Base-by-base conservation (phyloP, 30 jellyfish, hydroid and myxozoan species). In the Clytia hemisphaerica region DNA sequence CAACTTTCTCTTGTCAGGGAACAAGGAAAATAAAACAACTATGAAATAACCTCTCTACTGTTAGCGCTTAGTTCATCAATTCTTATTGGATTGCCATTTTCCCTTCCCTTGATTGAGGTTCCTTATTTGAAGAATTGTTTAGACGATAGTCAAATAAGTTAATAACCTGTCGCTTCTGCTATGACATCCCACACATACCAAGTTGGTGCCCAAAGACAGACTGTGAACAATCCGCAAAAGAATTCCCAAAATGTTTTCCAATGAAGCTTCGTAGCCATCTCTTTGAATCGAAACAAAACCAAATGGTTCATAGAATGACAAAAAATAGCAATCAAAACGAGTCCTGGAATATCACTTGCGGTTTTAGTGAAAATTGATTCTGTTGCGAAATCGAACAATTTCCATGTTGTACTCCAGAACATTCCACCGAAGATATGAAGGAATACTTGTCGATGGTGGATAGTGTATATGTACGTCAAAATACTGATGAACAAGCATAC, bases 331-430 rank as follows among this genome's bases (percentile, higher is more conserved):
- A 46, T 46, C 3, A 46, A 46, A 9, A 27, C 19, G 9, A 46
- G 24, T 46, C 5, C 9, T 31, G 19, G 19, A 4, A 46, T 27
- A 9, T 46, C 60, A n/a, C 30, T 31, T 27, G 2, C 24, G 2
- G 6, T 46, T 3, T 9, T 9, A n/a, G 9, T 9, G 19, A 2
- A 2, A 3, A 46, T n/a, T n/a, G 19, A 27, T 9, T 46, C 24
- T 3, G 9, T 46, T 4, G 24, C 9, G 9, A 46, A 4, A 46
- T 46, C 60, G 24, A 46, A 46, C 30, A 46, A n/a, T 2, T 31
- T 46, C 60, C 60, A 46, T n/a, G 24, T 31, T 27, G 19, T 46
- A 46, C 60, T 46, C 60, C 60, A 46, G 9, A 46, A 46, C 60
- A 46, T 46, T 46, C 60, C 60, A 9, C 60, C 60, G 9, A 46